These are phyloP conservation scores for Notarius quadriscutis DNA, from an alignment of 2,113 vertebrate species.

Conservation along the genomic window DNA sequence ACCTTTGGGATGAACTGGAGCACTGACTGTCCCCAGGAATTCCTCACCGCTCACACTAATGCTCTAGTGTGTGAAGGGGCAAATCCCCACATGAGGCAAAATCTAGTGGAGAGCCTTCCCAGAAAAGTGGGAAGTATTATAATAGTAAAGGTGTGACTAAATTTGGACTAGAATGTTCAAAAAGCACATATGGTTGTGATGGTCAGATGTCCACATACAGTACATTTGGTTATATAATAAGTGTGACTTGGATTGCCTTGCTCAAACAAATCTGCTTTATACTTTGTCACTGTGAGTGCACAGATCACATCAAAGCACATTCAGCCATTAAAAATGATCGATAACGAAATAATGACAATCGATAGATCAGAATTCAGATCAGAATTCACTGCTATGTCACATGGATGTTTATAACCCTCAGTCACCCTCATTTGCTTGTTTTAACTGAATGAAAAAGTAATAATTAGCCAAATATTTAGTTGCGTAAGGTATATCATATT, in stretches of 20 bases:
- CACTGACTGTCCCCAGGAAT: neutral
- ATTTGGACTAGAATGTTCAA: no score
- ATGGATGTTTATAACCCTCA: neutral
- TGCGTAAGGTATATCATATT: neutral
- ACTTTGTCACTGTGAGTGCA: neutral
- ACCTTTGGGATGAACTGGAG: neutral
- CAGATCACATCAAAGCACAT: neutral
- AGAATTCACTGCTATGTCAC: neutral
- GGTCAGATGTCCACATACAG: no score
- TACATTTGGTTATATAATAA: neutral
- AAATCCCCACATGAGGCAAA: no score
- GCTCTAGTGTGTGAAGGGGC: no score
- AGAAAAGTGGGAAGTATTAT: no score
- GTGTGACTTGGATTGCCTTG: neutral
- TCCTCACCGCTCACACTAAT: neutral
- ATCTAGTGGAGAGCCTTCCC: no score
- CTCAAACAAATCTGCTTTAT: neutral
- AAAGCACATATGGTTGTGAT: no score
- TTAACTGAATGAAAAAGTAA: neutral
- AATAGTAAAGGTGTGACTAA: no score
- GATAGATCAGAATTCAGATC: neutral
- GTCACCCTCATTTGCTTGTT: neutral
- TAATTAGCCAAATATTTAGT: neutral
- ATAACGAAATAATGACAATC: neutral
- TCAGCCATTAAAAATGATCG: no score